Evolutionary conservation across 1,140 invertebrate species (phyloP).

Genomic region (Hirudo medicinalis): DNA sequence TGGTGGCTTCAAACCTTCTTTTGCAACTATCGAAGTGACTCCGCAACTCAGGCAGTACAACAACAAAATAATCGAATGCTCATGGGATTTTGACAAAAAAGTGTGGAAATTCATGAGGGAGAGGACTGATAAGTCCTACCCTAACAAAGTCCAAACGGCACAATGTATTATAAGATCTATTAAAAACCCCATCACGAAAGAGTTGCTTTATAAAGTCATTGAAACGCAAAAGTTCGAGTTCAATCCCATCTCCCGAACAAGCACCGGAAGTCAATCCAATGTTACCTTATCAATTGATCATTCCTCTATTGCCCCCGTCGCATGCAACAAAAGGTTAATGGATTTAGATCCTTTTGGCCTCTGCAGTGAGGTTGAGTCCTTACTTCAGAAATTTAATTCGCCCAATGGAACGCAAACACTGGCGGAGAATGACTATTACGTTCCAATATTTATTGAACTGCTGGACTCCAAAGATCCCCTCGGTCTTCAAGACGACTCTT

Average conservation of each 20-base stretch:
- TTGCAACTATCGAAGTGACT: conserved; percentile 33
- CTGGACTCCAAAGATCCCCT: too few relatives aligned
- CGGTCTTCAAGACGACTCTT: too few relatives aligned
- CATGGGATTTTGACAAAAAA: conserved; percentile 38
- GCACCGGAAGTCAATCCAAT: too few relatives aligned
- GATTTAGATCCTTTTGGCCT: too few relatives aligned
- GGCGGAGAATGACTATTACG: too few relatives aligned
- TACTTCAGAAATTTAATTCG: too few relatives aligned
- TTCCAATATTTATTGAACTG: too few relatives aligned
- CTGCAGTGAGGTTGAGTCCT: too few relatives aligned
- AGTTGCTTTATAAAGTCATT: background rate
- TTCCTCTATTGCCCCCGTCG: too few relatives aligned
- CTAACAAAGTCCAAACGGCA: conserved; percentile 74
- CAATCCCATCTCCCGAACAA: background rate
- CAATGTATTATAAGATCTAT: conserved; percentile 44
- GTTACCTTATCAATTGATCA: too few relatives aligned
- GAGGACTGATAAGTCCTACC: conserved; percentile 89
- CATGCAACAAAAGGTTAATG: too few relatives aligned
- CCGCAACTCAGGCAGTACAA: conserved; percentile 65
- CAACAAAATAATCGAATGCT: conserved; percentile 93
- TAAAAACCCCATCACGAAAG: background rate
- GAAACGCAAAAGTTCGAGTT: background rate
- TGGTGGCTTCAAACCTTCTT: background rate
- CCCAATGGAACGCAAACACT: too few relatives aligned
- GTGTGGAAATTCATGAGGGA: conserved; percentile 91